These are phyloP conservation scores for Meteorus sp. DNA, from an alignment of 1,140 invertebrate species.

Conservation along the genomic window DNA sequence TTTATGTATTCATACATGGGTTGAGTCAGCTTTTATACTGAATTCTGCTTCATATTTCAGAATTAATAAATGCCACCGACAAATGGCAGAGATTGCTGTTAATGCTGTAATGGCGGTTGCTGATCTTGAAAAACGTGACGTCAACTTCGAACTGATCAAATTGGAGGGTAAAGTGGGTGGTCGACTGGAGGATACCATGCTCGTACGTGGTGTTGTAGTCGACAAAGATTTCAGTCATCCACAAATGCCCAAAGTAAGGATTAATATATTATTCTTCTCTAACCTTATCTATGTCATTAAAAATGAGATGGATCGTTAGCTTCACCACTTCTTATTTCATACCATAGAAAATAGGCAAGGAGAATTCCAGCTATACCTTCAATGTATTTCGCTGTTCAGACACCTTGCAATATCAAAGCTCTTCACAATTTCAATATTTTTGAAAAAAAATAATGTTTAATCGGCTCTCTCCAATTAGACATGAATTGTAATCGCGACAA, in stretches of 20 bases:
- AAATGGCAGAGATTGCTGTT: slow-evolving; percentile 99
- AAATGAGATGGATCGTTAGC: no score
- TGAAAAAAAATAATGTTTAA: not conserved
- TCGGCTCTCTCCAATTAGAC: no score
- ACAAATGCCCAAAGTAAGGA: slow-evolving; percentile 96
- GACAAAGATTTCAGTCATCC: slow-evolving; percentile 99
- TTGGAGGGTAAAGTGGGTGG: slow-evolving; percentile 98
- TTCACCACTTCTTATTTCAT: not conserved
- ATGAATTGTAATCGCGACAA: no score
- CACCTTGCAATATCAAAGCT: slow-evolving; percentile 34
- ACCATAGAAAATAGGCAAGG: slow-evolving; percentile 26
- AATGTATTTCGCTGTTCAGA: slow-evolving; percentile 30
- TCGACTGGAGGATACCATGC: slow-evolving; percentile 93
- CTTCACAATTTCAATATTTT: slow-evolving; percentile 1
- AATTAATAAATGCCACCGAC: slow-evolving; percentile 85
- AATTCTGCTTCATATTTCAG: slow-evolving; percentile 42
- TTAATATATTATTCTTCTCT: no score
- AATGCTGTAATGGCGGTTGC: slow-evolving; percentile 93
- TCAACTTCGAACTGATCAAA: slow-evolving; percentile 99
- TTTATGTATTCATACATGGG: slow-evolving; percentile 19
- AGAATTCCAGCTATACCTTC: slow-evolving; percentile 30
- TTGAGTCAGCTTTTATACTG: not conserved
- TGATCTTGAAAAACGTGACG: slow-evolving; percentile 91
- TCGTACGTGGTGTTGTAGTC: slow-evolving; percentile 96
- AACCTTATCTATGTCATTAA: no score